Evolutionary conservation across 2,888 invertebrate species (phyloP), one percentile per base, ranked within the genome.

Genomic region (Drosophila setosimentum): DNA sequence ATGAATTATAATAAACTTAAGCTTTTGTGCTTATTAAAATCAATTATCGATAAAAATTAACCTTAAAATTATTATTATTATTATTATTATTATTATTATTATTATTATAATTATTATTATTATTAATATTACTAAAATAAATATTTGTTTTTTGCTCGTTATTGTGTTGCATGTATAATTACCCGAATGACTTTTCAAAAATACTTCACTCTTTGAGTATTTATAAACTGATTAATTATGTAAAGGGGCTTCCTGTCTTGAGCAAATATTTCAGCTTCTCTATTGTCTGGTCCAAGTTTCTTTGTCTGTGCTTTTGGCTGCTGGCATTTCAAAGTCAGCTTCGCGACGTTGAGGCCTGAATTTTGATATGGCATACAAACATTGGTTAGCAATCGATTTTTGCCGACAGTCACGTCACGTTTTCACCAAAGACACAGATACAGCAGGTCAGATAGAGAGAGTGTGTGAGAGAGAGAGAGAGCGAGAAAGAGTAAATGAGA

Each of bases 171-270:
- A 60, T 63, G 24, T 13, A 35, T 53, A 53, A 62, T 33, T 67
- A 50, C n/a, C 40, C 61, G 68, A 72, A 61, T 76, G 61, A 73
- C 68, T 73, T 50, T 67, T 50, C 50, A 21, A 69, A 69, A 67
- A 66, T 57, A n/a, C 21, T 48, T 27, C 21, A 45, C 53, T 45
- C 30, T 21, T 32, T 30, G 48, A 29, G 73, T 67, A 83, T 83
- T 82, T 82, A 85, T 74, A 84, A 89, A 84, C 87, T 84, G 83
- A 90, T 90, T 84, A 87, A 89, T 87, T 83, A 87, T 85, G 73
- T 71, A 71, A 83, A 78, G 74, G 73, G 84, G 90, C 89, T 90
- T 86, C 90, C 89, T 89, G 89, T 89, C 90, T 89, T 89, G 78
- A 90, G 86, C 87, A 83, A 87, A 81, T 80, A 76, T 76, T 33